Evolutionary conservation across 2,888 invertebrate genomes (phyloP).

Genomic region (Diogma glabrata): DNA sequence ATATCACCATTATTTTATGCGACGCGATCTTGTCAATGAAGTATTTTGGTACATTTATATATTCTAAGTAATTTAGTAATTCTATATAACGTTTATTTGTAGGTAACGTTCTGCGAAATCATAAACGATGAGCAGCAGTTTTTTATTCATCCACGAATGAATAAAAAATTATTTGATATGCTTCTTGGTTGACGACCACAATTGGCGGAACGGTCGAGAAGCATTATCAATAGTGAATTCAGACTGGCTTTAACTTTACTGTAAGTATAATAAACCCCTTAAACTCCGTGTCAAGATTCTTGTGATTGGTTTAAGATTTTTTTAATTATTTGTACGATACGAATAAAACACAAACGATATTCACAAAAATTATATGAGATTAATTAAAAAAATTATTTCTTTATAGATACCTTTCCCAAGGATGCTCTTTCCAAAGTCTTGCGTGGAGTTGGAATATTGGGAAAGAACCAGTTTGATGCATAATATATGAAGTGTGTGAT

Average conservation of each 20-base stretch:
- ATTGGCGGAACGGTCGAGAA: not conserved
- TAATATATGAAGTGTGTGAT: constrained; percentile 15
- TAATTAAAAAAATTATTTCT: not conserved
- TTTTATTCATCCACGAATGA: not conserved
- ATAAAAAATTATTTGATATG: not conserved
- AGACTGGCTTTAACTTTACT: not conserved
- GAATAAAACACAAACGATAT: too few relatives aligned
- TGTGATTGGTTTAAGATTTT: too few relatives aligned
- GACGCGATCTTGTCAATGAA: too few relatives aligned
- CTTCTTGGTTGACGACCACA: not conserved
- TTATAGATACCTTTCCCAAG: constrained; percentile 5
- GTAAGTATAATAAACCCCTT: too few relatives aligned
- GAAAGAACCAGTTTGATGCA: constrained; percentile 12
- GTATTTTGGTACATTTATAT: too few relatives aligned
- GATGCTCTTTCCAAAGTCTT: not conserved
- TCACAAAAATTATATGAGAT: not conserved
- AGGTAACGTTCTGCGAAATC: not conserved
- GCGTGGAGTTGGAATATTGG: constrained; percentile 13
- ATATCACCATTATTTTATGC: too few relatives aligned
- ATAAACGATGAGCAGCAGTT: not conserved
- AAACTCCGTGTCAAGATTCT: too few relatives aligned
- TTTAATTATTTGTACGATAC: too few relatives aligned
- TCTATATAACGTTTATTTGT: not conserved
- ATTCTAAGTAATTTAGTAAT: too few relatives aligned
- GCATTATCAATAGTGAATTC: not conserved